phyloP scores from a whole-genome alignment of 2,797 vertebrate species.

The Protonibea diacanthus region DNA sequence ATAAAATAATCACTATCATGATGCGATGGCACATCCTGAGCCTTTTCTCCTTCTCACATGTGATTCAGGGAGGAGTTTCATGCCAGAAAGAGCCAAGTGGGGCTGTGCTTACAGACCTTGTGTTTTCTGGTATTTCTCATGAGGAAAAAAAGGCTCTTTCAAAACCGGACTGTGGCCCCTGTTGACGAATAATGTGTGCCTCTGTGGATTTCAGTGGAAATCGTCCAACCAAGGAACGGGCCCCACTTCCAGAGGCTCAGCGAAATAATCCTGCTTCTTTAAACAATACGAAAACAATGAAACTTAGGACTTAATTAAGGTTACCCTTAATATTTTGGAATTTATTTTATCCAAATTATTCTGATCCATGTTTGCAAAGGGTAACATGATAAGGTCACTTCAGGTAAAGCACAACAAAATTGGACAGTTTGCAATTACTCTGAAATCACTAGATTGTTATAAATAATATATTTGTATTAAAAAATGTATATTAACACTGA shows the following conservation, averaged over 20 bases:
- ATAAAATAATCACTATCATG: constrained; percentile 45
- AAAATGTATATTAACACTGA: neutral
- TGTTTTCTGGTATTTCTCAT: constrained; percentile 66
- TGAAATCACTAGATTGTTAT: neutral
- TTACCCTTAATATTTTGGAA: neutral
- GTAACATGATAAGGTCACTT: neutral
- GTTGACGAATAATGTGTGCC: constrained; percentile 49
- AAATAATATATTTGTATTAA: neutral
- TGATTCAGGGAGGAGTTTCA: constrained; percentile 79
- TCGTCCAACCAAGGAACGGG: constrained; percentile 26
- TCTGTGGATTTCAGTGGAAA: constrained; percentile 66
- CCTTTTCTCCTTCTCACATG: constrained; percentile 63
- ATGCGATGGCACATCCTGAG: constrained; percentile 48
- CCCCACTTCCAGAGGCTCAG: constrained; percentile 50
- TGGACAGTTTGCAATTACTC: neutral
- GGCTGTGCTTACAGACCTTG: constrained; percentile 63
- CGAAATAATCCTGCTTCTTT: constrained; percentile 57
- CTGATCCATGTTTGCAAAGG: constrained; percentile 9
- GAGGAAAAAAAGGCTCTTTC: constrained; percentile 46
- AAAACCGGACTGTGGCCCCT: constrained; percentile 53
- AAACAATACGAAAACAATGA: constrained; percentile 31
- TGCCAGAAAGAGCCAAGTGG: constrained; percentile 23
- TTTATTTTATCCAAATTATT: neutral
- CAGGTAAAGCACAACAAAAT: neutral
- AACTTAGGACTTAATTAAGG: constrained; percentile 13